These are phyloP conservation scores for Trinorchestia longiramus DNA, from an alignment of 1,140 invertebrate species.

Conservation along the genomic window DNA sequence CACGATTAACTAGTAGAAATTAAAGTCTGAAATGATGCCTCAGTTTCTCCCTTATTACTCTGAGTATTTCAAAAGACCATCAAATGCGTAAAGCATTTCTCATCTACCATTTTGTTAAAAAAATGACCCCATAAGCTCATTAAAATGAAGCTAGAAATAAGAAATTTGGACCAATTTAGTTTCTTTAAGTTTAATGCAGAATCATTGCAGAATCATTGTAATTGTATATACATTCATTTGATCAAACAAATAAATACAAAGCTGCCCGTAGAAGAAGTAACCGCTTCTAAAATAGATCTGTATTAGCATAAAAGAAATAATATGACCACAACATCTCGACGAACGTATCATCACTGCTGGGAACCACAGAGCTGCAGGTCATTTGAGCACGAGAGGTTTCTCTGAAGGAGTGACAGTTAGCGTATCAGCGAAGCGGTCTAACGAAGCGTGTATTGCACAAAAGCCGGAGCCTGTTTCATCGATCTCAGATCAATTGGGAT, in stretches of 20 bases:
- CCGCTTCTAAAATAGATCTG: too few relatives aligned
- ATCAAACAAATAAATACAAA: background rate
- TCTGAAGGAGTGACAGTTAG: background rate
- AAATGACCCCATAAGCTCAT: background rate
- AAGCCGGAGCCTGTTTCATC: conserved; percentile 25
- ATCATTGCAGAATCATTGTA: background rate
- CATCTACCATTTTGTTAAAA: background rate
- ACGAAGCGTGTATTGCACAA: conserved; percentile 27
- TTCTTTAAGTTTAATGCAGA: background rate
- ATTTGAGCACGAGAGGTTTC: background rate
- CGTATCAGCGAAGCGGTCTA: conserved; percentile 7
- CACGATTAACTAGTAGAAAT: background rate
- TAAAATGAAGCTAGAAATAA: background rate
- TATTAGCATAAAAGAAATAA: background rate
- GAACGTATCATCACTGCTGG: background rate
- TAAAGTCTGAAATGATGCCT: background rate
- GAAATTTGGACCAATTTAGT: background rate
- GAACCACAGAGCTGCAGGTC: background rate
- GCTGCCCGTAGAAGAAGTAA: background rate
- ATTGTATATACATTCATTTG: background rate
- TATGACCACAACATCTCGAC: background rate
- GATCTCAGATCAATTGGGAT: conserved; percentile 28
- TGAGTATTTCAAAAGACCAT: background rate
- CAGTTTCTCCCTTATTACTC: background rate
- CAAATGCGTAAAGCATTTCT: background rate